These are phyloP conservation scores for Geotrupes spiniger DNA, from an alignment of 2,888 invertebrate species.

Conservation along the genomic window DNA sequence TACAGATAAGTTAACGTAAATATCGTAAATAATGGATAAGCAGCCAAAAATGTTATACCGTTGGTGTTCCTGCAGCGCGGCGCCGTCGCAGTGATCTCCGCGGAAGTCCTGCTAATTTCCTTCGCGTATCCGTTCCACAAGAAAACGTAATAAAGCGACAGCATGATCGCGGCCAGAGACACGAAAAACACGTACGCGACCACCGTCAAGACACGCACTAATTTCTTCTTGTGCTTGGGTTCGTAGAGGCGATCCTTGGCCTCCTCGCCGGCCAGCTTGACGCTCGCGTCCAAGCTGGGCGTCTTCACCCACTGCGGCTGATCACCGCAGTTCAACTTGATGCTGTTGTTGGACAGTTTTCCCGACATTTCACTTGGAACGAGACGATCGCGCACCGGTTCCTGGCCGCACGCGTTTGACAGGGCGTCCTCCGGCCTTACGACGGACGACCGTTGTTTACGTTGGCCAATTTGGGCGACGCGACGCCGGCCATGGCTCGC, in stretches of 20 bases:
- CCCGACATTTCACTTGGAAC: constrained; percentile 54
- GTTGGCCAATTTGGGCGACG: not conserved
- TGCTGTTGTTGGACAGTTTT: constrained; percentile 58
- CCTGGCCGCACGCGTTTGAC: not conserved
- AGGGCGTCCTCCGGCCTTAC: not conserved
- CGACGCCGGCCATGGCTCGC: not conserved
- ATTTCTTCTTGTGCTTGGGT: constrained; percentile 82
- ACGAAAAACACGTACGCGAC: constrained; percentile 92
- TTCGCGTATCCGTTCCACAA: constrained; percentile 78
- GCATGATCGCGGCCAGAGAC: constrained; percentile 88
- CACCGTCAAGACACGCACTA: constrained; percentile 87
- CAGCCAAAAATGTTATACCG: no score
- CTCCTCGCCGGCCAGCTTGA: constrained; percentile 65
- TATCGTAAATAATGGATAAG: no score
- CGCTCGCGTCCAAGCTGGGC: constrained; percentile 54
- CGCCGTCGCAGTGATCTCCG: no score
- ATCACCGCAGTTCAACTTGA: constrained; percentile 45
- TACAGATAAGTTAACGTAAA: no score
- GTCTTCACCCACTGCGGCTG: constrained; percentile 34
- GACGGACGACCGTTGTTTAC: constrained; percentile 3
- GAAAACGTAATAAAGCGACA: constrained; percentile 90
- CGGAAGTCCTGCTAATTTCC: constrained; percentile 31
- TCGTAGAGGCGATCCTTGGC: constrained; percentile 72
- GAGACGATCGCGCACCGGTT: constrained; percentile 11
- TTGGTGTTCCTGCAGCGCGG: no score